Percentiles rank a stretch among this genome's conserved stretches.
These are phyloP conservation scores for Nomada fabriciana DNA, from an alignment of 2,888 invertebrate genomes.

Conservation along the genomic window DNA sequence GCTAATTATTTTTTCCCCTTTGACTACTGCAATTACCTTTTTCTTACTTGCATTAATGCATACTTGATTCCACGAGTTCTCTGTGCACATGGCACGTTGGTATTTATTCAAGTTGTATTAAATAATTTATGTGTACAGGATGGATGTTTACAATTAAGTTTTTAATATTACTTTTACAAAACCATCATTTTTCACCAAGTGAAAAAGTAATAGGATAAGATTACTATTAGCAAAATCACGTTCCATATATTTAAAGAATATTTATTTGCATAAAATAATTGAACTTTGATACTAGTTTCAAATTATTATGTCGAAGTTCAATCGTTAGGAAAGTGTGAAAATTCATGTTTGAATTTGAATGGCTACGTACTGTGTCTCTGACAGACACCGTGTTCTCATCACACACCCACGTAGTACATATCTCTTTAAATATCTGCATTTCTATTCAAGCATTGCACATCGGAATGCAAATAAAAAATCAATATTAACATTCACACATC, in stretches of 20 bases:
- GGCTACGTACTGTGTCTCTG: neutral
- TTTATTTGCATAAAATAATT: too few relatives aligned
- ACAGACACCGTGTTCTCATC: constrained; percentile 3
- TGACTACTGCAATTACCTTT: constrained; percentile 10
- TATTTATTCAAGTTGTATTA: neutral
- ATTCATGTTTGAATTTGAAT: neutral
- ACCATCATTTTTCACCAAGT: too few relatives aligned
- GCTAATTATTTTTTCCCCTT: constrained; percentile 21
- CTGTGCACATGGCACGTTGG: neutral
- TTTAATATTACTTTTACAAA: neutral
- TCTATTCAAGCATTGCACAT: constrained; percentile 31
- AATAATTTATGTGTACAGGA: neutral
- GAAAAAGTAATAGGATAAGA: too few relatives aligned
- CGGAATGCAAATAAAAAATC: constrained; percentile 10
- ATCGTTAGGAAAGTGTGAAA: neutral
- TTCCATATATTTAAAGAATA: too few relatives aligned
- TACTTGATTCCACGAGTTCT: neutral
- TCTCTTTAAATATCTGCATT: constrained; percentile 21
- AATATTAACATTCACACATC: constrained; percentile 20
- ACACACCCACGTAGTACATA: constrained; percentile 32
- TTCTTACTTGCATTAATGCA: neutral
- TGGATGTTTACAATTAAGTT: neutral
- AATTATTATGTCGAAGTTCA: too few relatives aligned
- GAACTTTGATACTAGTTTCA: too few relatives aligned
- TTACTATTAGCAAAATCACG: too few relatives aligned